These are phyloP conservation scores for Hepsetus odoe DNA, from an alignment of 2,113 vertebrate species.

Conservation along the genomic window DNA sequence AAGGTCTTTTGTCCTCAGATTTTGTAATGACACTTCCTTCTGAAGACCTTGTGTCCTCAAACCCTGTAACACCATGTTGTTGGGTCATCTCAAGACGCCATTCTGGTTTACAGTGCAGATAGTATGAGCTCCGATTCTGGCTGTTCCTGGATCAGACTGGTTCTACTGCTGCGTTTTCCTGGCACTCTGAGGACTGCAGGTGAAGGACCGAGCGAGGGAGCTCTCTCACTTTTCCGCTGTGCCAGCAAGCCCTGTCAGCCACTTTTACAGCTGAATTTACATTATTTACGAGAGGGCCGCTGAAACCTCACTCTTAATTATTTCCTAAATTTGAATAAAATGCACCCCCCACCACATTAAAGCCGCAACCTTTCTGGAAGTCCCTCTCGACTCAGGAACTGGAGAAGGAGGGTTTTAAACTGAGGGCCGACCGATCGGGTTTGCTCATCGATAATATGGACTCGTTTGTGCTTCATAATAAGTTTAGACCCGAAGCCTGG, in stretches of 20 bases:
- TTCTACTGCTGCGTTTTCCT: neutral
- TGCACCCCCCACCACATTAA: neutral
- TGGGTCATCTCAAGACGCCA: neutral
- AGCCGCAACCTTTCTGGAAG: conserved; percentile 12
- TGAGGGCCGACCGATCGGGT: conserved; percentile 68
- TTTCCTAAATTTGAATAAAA: neutral
- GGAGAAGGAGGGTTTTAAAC: neutral
- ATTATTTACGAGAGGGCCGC: neutral
- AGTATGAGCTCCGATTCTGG: neutral
- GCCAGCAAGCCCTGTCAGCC: neutral
- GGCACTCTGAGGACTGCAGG: too few species aligned
- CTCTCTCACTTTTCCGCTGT: neutral
- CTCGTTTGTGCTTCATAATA: conserved; percentile 66
- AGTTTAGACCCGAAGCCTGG: conserved; percentile 70
- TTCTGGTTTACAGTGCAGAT: neutral
- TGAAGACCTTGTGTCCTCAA: too few species aligned
- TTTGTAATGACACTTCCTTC: too few species aligned
- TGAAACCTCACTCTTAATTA: neutral
- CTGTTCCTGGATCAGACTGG: neutral
- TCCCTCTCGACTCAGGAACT: neutral
- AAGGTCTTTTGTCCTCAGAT: too few species aligned
- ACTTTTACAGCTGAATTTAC: neutral
- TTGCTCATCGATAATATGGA: conserved; percentile 65
- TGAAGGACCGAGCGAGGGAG: too few species aligned
- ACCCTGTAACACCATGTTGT: too few species aligned